Base-by-base conservation (phyloP, 2,113 vertebrate genomes). In the Lates calcarifer region DNA sequence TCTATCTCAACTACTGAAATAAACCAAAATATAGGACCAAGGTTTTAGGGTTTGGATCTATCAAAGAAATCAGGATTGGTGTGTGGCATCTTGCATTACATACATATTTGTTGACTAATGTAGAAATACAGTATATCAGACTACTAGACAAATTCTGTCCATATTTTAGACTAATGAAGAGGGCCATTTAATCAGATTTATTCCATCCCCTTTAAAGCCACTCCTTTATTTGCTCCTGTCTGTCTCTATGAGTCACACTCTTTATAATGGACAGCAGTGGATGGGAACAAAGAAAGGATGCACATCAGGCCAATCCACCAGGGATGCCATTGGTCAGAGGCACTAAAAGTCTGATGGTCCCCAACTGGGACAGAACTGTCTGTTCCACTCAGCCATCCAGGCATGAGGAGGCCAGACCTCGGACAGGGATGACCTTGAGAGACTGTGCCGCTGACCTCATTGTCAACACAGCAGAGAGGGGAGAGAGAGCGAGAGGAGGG, bases 341-440 rank as follows among this genome's bases (percentile, higher is more conserved):
- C 88, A 90, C 89, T 94, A 90, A 93, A 91, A 91, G 85, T 87
- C 83, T 82, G 73, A 67, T 47, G 73, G 66, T 86, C 82, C 84
- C 84, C 92, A 89, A 71, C 55, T 72, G 90, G 93, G 91, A 89
- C 67, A 6, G 56, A 74, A 74, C 87, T 94, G 94, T 91, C 91
- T 22, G 66, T 79, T 94, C 77, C 65, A 83, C 81, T 94, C 86
- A 93, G 79, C 74, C 89, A 87, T 69, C 65, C 81, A 61, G 80
- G 84, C 85, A 72, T 88, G 89, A 91, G 79, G 60, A 82, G 43
- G 29, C 43, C 74, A 75, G 71, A 79, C 80, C 83, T 79, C 56
- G 43, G 75, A 82, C 87, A 73, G 78, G 56, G 53, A 83, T 41
- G 68, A 94, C 94, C 91, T 94, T 94, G 90, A 91, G 55, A 85